These are phyloP conservation scores for Copidosoma floridanum DNA, from an alignment of 1,140 invertebrate genomes.

Conservation along the genomic window DNA sequence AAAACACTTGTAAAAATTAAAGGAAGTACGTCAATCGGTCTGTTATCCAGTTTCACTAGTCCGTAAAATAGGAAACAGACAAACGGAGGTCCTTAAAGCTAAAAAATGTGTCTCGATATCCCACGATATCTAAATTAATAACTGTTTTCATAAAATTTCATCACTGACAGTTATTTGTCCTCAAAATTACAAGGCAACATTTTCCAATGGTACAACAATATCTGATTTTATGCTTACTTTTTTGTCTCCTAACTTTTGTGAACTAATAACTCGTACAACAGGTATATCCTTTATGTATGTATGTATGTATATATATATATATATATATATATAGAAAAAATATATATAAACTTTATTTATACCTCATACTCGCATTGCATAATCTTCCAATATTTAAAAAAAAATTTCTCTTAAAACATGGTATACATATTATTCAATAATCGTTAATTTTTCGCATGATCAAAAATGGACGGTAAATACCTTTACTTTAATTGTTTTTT, in stretches of 20 bases:
- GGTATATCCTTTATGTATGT: no score
- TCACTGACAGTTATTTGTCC: no score
- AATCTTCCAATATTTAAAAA: constrained; percentile 35
- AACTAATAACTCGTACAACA: no score
- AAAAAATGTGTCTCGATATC: constrained; percentile 37
- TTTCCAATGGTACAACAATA: no score
- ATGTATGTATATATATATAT: no score
- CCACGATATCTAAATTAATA: no score
- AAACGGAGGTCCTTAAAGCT: constrained; percentile 34
- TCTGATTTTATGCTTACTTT: no score
- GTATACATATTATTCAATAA: constrained; percentile 41
- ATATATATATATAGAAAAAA: no score
- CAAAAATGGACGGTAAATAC: constrained; percentile 53
- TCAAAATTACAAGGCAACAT: no score
- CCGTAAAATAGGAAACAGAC: constrained; percentile 20
- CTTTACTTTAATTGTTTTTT: no score
- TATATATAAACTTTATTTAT: constrained; percentile 54
- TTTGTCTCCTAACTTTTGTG: no score
- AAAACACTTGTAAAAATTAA: constrained; percentile 23
- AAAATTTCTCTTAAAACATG: constrained; percentile 37
- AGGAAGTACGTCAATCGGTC: constrained; percentile 23
- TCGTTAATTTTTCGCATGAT: constrained; percentile 44
- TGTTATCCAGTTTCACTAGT: constrained; percentile 20
- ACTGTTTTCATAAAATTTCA: no score
- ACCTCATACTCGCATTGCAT: constrained; percentile 29